phyloP scores from a whole-genome alignment of 1,140 invertebrate genomes.

The Drosophila ambigua region DNA sequence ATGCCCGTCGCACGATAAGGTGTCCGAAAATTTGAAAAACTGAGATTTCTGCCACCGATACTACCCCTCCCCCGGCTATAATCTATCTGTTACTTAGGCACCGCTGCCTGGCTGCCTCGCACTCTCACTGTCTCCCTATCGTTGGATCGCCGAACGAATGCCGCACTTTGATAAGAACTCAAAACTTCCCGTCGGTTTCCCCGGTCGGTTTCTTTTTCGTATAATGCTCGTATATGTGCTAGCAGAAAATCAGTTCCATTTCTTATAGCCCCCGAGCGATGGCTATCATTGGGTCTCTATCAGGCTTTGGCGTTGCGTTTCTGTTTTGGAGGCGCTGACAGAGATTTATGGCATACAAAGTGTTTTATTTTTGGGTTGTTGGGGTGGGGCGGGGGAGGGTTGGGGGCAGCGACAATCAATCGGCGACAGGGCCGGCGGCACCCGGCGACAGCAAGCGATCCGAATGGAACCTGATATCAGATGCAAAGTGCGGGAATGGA shows the following conservation, averaged over 20 bases:
- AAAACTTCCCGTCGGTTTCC: too few species aligned
- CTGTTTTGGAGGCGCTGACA: conserved; percentile 51
- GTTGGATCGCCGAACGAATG: too few species aligned
- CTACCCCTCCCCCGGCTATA: background rate
- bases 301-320: background rate
- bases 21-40: conserved; percentile 52
- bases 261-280: conserved; percentile 22
- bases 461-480: conserved; percentile 56
- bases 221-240: too few species aligned
- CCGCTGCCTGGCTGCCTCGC: too few species aligned
- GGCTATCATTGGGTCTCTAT: conserved; percentile 26
- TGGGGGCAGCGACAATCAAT: conserved; percentile 27
- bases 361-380: conserved; percentile 29
- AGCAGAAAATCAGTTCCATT: conserved; percentile 36
- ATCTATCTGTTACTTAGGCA: conserved; percentile 4
- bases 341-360: conserved; percentile 66
- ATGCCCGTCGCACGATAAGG: conserved; percentile 63
- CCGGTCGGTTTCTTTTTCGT: too few species aligned
- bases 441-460: conserved; percentile 8
- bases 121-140: too few species aligned
- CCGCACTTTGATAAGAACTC: too few species aligned
- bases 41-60: conserved; percentile 60
- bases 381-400: too few species aligned
- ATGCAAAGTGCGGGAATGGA: conserved; percentile 49
- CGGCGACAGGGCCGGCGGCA: conserved; percentile 11